phyloP scores from a whole-genome alignment of 2,888 invertebrate species.

The Drosophila niveifrons region DNA sequence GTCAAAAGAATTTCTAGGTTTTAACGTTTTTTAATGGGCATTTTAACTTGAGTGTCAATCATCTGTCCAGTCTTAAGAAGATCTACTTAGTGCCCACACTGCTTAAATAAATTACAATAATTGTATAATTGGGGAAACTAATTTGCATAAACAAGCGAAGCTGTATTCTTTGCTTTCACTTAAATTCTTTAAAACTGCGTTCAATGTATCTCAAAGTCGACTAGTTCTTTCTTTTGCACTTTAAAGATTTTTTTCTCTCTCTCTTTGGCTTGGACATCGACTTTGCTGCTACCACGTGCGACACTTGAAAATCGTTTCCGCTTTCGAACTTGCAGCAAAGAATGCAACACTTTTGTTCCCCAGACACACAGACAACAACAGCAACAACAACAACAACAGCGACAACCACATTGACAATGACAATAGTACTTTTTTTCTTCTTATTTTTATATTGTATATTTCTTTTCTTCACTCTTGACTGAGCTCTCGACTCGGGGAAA shows the following conservation, averaged over 20 bases:
- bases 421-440: slow-evolving; percentile 58
- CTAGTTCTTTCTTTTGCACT: neutral
- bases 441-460: slow-evolving; percentile 24
- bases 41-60: neutral
- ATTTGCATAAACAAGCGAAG: no score
- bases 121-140: neutral
- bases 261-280: neutral
- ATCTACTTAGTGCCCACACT: neutral
- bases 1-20: slow-evolving; percentile 8
- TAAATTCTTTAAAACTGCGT: neutral
- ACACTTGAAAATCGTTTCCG: slow-evolving; percentile 59
- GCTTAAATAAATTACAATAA: neutral
- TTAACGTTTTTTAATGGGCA: slow-evolving; percentile 4
- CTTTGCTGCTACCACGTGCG: slow-evolving; percentile 45
- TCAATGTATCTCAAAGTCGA: neutral
- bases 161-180: no score
- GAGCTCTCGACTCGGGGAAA: slow-evolving; percentile 52
- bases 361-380: slow-evolving; percentile 21
- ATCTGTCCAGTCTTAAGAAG: neutral
- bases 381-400: slow-evolving; percentile 9
- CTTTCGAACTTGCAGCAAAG: slow-evolving; percentile 43
- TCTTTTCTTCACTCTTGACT: slow-evolving; percentile 69
- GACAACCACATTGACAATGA: slow-evolving; percentile 62
- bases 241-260: neutral
- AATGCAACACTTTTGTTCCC: slow-evolving; percentile 35